phyloP scores from a whole-genome alignment of 2,797 vertebrate genomes.

The Lutjanus campechanus region DNA sequence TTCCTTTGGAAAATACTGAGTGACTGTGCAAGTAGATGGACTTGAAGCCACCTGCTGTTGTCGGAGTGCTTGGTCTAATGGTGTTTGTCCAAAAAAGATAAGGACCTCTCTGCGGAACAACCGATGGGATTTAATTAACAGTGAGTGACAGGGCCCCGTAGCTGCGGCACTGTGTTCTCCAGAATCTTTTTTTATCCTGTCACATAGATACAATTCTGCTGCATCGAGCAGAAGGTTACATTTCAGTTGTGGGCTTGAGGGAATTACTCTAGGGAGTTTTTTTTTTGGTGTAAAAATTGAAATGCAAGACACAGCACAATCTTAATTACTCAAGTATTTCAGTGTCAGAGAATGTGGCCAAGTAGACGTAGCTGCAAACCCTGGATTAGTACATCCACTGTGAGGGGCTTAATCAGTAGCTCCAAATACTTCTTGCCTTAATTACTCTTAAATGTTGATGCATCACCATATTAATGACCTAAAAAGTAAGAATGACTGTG shows the following conservation, averaged over 20 bases:
- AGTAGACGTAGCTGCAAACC: constrained; percentile 27
- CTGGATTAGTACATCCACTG: constrained; percentile 24
- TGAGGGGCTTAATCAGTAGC: constrained; percentile 27
- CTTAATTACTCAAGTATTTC: constrained; percentile 22
- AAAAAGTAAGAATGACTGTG: constrained; percentile 3
- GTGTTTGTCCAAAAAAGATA: constrained; percentile 53
- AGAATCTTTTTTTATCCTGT: constrained; percentile 14
- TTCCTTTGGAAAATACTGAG: constrained; percentile 34
- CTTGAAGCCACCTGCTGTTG: constrained; percentile 37
- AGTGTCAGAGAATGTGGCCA: constrained; percentile 23
- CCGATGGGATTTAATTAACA: constrained; percentile 67
- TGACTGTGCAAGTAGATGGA: constrained; percentile 23
- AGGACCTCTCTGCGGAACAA: constrained; percentile 45
- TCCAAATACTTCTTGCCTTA: constrained; percentile 24
- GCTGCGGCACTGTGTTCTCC: not conserved
- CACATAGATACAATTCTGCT: constrained; percentile 15
- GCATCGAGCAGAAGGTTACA: constrained; percentile 7
- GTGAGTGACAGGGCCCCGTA: constrained; percentile 38
- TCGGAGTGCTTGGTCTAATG: constrained; percentile 38
- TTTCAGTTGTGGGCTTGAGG: constrained; percentile 21
- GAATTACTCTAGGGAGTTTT: constrained; percentile 15
- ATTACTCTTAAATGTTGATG: constrained; percentile 22
- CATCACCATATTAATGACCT: constrained; percentile 14
- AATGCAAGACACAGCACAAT: constrained; percentile 6
- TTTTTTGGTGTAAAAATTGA: not conserved